Percentiles rank a stretch among this genome's conserved stretches.
Conservation (phyloP, 2,113 vertebrate genomes). For the Sardina pilchardus region DNA sequence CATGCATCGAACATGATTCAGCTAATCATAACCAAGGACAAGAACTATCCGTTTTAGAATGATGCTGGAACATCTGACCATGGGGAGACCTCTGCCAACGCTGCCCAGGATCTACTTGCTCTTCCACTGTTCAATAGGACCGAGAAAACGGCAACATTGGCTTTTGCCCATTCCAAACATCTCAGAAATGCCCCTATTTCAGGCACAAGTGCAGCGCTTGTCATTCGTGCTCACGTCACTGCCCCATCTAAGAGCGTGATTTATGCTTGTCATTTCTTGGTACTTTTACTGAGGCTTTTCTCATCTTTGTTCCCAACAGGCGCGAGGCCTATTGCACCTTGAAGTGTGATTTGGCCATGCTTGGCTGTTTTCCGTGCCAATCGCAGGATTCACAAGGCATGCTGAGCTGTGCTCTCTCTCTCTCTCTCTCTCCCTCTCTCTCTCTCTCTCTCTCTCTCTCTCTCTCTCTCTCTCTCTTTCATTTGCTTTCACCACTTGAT, state of each 20-base stretch:
- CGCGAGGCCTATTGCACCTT: background rate
- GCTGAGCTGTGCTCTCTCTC: background rate
- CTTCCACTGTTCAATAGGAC: too few relatives aligned
- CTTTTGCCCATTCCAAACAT: too few relatives aligned
- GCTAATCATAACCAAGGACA: too few relatives aligned
- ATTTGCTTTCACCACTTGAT: background rate
- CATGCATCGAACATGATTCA: background rate
- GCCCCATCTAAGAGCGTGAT: background rate
- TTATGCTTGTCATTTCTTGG: background rate
- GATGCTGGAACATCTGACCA: too few relatives aligned
- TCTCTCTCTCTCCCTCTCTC: too few relatives aligned
- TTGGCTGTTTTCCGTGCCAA: background rate
- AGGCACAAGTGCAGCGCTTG: background rate
- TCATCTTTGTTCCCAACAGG: background rate
- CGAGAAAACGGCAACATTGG: too few relatives aligned
- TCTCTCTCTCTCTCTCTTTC: background rate
- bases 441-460: background rate
- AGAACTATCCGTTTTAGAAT: background rate
- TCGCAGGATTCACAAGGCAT: background rate
- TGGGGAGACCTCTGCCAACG: too few relatives aligned
- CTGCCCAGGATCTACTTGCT: too few relatives aligned
- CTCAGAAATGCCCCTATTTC: background rate
- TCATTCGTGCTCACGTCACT: background rate
- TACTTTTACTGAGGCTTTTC: background rate
- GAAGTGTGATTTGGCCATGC: background rate